Evolutionary conservation across 2,113 vertebrate genomes (phyloP), one percentile per base, ranked within the genome.

Genomic region (Callopanchax toddi): DNA sequence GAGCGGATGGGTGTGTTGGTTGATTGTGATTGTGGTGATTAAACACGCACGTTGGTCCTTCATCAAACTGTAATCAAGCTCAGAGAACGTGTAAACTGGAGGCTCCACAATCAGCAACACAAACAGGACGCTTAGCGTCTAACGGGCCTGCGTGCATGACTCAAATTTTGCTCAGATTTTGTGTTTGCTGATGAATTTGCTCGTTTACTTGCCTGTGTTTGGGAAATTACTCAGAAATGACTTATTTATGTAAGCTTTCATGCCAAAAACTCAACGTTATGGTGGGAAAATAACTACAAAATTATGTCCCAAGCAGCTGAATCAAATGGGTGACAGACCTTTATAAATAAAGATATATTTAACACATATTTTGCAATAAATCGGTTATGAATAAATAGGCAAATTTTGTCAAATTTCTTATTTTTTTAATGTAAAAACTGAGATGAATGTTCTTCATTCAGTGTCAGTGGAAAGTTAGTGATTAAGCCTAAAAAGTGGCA

Each of bases 31-130:
- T 64, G 62, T 68, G 50, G 65, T 86, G 70, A 87, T 86, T 85
- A 79, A 42, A 60, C 52, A 42, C 22, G 45, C 37, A 21, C 53
- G 45, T 63, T 60, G 65, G 40, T 81, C 66, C 67, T 29, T 60
- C 65, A 81, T 84, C 60, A 64, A 61, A 62, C 42, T 63, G 74
- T 67, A 87, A 85, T 87, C 83, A 86, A 59, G 79, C 77, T 74
- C 60, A 50, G 62, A 51, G 71, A 52, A 67, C 68, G 53, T 52
- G 57, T 45, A 57, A 65, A 76, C 68, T 60, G 15, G 67, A 71
- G 26, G 59, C 17, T 60, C 49, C 32, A 43, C 39, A 82, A 82
- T 85, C 78, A 84, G 39, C 10, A 59, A 22, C 49, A 60, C 56
- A 72, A 75, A 83, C 75, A 69, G 45, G 21, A 26, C 8, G 50